These are phyloP conservation scores for Denticeps clupeoides DNA, from an alignment of 2,797 vertebrate species.

Conservation along the genomic window DNA sequence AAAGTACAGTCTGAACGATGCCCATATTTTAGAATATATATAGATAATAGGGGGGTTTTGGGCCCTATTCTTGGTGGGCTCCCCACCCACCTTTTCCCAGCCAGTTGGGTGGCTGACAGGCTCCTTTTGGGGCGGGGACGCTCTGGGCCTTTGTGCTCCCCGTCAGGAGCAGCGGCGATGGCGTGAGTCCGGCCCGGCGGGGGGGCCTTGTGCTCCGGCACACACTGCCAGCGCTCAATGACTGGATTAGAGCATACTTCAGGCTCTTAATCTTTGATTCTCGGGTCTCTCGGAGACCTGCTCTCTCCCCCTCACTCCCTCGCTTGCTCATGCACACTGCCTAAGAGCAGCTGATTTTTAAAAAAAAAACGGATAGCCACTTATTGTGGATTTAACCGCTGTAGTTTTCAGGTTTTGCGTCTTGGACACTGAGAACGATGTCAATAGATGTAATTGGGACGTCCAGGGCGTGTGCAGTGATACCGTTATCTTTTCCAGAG, in stretches of 20 bases:
- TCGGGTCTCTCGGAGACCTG: slow-evolving; percentile 11
- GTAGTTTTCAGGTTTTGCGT: too few species aligned
- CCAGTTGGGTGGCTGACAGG: slow-evolving; percentile 10
- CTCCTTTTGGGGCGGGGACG: slow-evolving; percentile 31
- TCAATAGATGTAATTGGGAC: too few species aligned
- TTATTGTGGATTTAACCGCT: too few species aligned
- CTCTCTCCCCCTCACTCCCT: slow-evolving; percentile 35
- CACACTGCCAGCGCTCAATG: slow-evolving; percentile 52
- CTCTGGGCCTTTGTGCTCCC: slow-evolving; percentile 42
- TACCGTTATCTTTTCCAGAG: too few species aligned
- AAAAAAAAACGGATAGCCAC: too few species aligned
- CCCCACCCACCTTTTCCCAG: too few species aligned
- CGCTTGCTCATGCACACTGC: slow-evolving; percentile 21
- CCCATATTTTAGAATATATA: slow-evolving; percentile 56
- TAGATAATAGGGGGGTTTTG: slow-evolving; percentile 11
- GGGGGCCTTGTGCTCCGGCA: slow-evolving; percentile 52
- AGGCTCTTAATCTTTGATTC: slow-evolving; percentile 61
- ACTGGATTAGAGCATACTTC: slow-evolving; percentile 55
- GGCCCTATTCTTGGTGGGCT: too few species aligned
- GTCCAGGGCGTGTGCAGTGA: too few species aligned
- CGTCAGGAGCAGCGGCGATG: slow-evolving; percentile 45
- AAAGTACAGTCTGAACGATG: slow-evolving; percentile 41
- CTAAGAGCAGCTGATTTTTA: too few species aligned
- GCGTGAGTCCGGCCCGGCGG: slow-evolving; percentile 45
- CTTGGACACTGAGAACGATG: too few species aligned